phyloP scores from a whole-genome alignment of 2,113 vertebrate species.

The Coregonus clupeaformis region DNA sequence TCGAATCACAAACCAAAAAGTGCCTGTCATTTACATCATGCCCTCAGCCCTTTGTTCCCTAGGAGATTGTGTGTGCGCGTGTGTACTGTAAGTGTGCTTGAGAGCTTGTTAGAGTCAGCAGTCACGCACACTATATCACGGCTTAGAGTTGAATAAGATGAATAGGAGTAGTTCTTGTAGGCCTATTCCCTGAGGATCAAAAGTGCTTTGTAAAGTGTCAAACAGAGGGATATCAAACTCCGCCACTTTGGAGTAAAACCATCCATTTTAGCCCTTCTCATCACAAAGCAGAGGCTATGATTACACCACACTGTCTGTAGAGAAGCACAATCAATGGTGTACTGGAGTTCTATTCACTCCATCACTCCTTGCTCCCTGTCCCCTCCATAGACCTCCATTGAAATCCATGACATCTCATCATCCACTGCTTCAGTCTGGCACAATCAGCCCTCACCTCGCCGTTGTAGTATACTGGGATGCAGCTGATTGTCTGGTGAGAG shows the following conservation, averaged over 20 bases:
- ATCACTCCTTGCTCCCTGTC: not conserved
- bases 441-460: conserved; percentile 1
- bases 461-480: no score
- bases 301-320: conserved; percentile 49
- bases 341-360: conserved; percentile 8
- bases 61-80: conserved; percentile 55
- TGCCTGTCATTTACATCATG: conserved; percentile 80
- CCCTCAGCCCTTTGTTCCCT: conserved; percentile 69
- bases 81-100: conserved; percentile 27
- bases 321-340: conserved; percentile 25
- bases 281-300: conserved; percentile 27
- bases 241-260: conserved; percentile 34
- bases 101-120: not conserved
- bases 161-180: conserved; percentile 43
- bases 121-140: not conserved
- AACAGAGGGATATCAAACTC: conserved; percentile 51
- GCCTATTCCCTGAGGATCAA: conserved; percentile 51
- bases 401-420: conserved; percentile 11
- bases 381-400: not conserved
- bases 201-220: conserved; percentile 54
- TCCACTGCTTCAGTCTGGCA: conserved; percentile 29
- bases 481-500: no score
- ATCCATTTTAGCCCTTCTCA: conserved; percentile 51
- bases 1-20: conserved; percentile 70
- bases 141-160: conserved; percentile 24